Base-by-base conservation (phyloP, 2,888 invertebrate genomes). In the Smittia aterrima region DNA sequence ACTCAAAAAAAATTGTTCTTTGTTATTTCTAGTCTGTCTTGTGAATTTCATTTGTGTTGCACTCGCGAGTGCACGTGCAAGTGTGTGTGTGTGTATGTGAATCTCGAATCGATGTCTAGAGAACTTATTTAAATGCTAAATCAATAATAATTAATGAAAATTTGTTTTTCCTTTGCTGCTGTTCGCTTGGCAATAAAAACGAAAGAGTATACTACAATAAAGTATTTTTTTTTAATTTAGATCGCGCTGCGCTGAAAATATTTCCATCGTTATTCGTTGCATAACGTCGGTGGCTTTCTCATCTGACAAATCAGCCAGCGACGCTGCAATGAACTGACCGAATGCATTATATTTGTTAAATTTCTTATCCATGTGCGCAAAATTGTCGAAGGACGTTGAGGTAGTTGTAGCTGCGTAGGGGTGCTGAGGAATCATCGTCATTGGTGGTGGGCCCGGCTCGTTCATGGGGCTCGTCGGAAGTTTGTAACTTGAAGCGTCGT, bases 241-340 rank as follows among this genome's bases (percentile, higher is more conserved):
- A 62, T 73, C 72, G 25, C 72, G 72, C 38, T 73, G 58, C 22
- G 72, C 40, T 62, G 72, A 32, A 24, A 73, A 73, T 16, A 73
- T 73, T 73, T 73, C 72, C 58, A 73, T 58, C 11, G 72, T 73
- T 62, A 73, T 73, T 40, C 64, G 20, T 73, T 73, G 72, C 72
- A 73, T 73, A 62, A 73, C 62, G 16, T 58, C 41, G 16, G 64
- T 62, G 25, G 83, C 81, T 53, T 77, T 77, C 9, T 78, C 75
- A 18, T 79, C 78, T 3, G 81, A 80, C 77, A 83, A 77, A 64
- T 83, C 83, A 71, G 79, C 77, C 11, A 83, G 76, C 6, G 82
- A 81, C 11, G 81, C 80, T 1, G 80, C 78, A 64, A 83, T 77
- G 75, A 83, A 83, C 75, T 81, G 80, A 22, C 83, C 83, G 77